Percentiles rank a stretch among this genome's conserved stretches.
Conservation (phyloP, 2,888 invertebrate species). For the Stramonita haemastoma region DNA sequence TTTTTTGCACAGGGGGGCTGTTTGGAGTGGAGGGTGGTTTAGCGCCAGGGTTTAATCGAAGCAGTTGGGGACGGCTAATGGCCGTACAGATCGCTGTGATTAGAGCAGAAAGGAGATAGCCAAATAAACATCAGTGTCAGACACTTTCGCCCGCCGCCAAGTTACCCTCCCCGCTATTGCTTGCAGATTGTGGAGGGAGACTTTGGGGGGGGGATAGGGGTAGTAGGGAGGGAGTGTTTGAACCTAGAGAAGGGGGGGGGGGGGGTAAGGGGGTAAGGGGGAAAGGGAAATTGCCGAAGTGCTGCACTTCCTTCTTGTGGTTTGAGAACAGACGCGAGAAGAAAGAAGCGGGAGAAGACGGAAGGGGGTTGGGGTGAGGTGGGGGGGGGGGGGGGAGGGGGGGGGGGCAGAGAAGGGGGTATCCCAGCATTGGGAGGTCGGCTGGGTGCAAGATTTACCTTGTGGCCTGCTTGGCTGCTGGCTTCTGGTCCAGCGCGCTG, state of each 20-base stretch:
- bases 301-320: too few species aligned
- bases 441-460: too few species aligned
- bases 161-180: too few species aligned
- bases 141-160: background rate
- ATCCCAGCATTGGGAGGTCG: too few species aligned
- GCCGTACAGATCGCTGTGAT: background rate
- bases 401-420: background rate
- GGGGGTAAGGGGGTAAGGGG: background rate
- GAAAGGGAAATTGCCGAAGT: too few species aligned
- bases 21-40: background rate
- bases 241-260: background rate
- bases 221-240: too few species aligned
- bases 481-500: too few species aligned
- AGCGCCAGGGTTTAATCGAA: background rate
- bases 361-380: background rate
- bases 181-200: background rate
- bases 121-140: conserved; percentile 29
- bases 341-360: background rate
- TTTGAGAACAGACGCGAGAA: too few species aligned
- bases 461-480: too few species aligned
- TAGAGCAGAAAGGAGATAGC: background rate
- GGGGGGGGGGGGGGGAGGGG: background rate
- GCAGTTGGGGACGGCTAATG: conserved; percentile 15
- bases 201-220: too few species aligned
- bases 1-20: too few species aligned